Conservation (phyloP, 2,113 vertebrate species). For the Cairina moschata region DNA sequence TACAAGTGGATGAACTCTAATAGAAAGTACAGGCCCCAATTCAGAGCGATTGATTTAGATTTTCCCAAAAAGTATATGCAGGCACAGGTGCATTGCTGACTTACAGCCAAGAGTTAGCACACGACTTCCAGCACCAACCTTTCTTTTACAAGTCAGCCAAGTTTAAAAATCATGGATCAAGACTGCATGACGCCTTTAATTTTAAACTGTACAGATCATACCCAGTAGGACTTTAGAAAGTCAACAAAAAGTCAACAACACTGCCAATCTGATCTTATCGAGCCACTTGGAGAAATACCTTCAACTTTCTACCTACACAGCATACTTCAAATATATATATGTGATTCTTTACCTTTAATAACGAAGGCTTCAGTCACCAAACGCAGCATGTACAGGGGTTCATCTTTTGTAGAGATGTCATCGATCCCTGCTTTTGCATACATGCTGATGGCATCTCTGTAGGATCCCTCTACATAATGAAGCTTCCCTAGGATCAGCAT, state of each 20-base stretch:
- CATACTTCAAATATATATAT: background rate
- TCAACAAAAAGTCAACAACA: background rate
- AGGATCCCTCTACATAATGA: slow-evolving; percentile 91
- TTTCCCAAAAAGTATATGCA: background rate
- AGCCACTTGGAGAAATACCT: background rate
- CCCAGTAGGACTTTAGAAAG: background rate
- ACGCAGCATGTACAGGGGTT: slow-evolving; percentile 91
- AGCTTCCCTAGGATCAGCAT: slow-evolving; percentile 94
- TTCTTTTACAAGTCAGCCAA: background rate
- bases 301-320: background rate
- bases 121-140: background rate
- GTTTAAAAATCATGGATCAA: slow-evolving; percentile 50
- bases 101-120: background rate
- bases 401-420: slow-evolving; percentile 84
- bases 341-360: slow-evolving; percentile 88
- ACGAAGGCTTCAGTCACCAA: slow-evolving; percentile 92
- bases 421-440: slow-evolving; percentile 91
- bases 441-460: slow-evolving; percentile 95
- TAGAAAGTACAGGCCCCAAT: background rate
- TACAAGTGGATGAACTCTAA: background rate
- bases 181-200: background rate
- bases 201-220: slow-evolving; percentile 2
- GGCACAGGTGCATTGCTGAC: background rate
- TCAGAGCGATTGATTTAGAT: background rate
- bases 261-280: background rate